Evolutionary conservation across 2,797 vertebrate genomes (phyloP).

Genomic region (Trichosurus vulpecula): DNA sequence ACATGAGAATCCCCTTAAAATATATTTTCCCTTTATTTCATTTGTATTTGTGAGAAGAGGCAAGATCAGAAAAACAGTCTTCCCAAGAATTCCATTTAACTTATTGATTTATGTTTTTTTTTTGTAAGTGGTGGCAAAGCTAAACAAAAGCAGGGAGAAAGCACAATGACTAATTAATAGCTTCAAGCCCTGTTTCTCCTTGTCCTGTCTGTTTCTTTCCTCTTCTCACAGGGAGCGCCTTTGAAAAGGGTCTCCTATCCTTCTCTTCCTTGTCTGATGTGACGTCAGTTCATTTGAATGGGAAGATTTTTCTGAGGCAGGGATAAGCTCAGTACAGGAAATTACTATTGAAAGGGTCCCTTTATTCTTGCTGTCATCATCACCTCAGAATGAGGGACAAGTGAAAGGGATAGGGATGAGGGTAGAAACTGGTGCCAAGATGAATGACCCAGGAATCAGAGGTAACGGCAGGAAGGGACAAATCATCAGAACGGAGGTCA

Average conservation of each 20-base stretch:
- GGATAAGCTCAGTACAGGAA: conserved; percentile 71
- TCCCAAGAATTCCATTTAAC: neutral
- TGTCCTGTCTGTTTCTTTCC: conserved; percentile 42
- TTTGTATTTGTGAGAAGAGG: conserved; percentile 41
- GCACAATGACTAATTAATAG: conserved; percentile 65
- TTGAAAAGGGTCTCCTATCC: conserved; percentile 50
- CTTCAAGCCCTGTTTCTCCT: conserved; percentile 40
- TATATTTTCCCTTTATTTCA: neutral
- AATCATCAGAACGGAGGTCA: conserved; percentile 56
- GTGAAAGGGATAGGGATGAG: conserved; percentile 65
- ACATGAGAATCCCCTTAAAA: neutral
- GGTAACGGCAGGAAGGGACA: conserved; percentile 45
- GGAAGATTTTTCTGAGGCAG: conserved; percentile 69
- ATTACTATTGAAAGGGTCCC: conserved; percentile 71
- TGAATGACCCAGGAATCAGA: conserved; percentile 50
- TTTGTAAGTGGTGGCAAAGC: conserved; percentile 57
- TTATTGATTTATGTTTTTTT: conserved; percentile 30
- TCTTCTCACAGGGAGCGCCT: conserved; percentile 64
- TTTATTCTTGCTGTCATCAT: conserved; percentile 77
- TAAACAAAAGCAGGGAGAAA: conserved; percentile 27
- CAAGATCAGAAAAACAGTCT: conserved; percentile 49
- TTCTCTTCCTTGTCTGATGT: neutral
- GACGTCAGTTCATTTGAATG: conserved; percentile 74
- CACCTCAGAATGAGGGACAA: conserved; percentile 69
- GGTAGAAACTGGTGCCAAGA: conserved; percentile 42